phyloP scores from a whole-genome alignment of 2,113 vertebrate genomes.

The Sciurus niger region DNA sequence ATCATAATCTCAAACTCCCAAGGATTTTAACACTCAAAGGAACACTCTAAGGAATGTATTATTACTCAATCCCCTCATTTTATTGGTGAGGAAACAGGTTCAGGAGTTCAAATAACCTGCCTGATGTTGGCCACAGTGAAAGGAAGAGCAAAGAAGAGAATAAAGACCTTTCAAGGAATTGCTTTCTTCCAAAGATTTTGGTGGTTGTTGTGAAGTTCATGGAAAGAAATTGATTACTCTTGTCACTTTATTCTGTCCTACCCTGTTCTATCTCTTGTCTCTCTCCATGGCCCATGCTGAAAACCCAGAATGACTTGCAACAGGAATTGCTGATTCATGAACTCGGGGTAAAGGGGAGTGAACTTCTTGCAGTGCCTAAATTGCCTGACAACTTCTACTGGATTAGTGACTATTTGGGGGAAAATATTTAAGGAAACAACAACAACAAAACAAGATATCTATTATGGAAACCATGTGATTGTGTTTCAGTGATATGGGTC shows the following conservation, averaged over 20 bases:
- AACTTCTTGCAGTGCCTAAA: not conserved
- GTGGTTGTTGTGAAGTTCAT: not conserved
- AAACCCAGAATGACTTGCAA: not conserved
- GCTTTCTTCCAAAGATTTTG: not conserved
- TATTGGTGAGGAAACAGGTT: not conserved
- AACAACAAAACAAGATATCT: not conserved
- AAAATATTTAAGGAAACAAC: not conserved
- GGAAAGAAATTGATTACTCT: not conserved
- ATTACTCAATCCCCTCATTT: not conserved
- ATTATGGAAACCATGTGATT: not conserved
- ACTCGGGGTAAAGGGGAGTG: not conserved
- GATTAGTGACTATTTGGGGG: not conserved
- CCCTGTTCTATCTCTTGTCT: not conserved
- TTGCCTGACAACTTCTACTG: conserved; percentile 10
- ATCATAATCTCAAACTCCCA: not conserved
- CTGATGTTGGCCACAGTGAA: not conserved
- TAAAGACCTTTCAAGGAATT: not conserved
- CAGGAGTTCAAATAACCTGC: not conserved
- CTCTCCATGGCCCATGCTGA: not conserved
- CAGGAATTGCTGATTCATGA: not conserved
- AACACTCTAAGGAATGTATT: not conserved
- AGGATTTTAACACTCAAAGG: conserved; percentile 2
- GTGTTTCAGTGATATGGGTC: not conserved
- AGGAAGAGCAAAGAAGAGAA: conserved; percentile 17
- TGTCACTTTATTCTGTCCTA: not conserved